Conservation (phyloP, 2,888 invertebrate species). For the Eristalis intricaria region DNA sequence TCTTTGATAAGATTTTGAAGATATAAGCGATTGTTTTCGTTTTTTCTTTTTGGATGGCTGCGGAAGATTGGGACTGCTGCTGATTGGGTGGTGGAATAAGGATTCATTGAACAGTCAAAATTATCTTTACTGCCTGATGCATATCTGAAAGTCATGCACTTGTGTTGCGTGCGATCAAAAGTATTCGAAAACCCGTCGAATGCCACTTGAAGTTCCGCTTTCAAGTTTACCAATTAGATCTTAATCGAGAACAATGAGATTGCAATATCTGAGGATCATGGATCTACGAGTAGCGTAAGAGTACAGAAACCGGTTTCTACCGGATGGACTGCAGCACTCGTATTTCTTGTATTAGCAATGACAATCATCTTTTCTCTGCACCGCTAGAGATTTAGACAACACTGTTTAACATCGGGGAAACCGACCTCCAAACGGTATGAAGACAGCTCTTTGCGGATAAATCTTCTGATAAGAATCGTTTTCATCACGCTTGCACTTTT, state of each 20-base stretch:
- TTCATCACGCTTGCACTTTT: too few relatives aligned
- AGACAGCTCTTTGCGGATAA: too few relatives aligned
- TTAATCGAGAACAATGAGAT: neutral
- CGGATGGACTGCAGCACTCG: too few relatives aligned
- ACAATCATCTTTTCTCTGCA: too few relatives aligned
- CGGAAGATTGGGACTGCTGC: neutral
- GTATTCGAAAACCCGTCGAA: neutral
- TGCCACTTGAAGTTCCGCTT: neutral
- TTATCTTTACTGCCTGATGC: neutral
- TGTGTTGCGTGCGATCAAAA: neutral
- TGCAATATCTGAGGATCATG: neutral
- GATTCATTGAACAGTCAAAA: neutral
- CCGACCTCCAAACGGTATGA: too few relatives aligned
- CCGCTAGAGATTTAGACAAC: too few relatives aligned
- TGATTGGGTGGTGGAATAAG: neutral
- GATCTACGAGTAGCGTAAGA: neutral
- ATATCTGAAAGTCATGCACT: neutral
- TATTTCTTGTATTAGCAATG: too few relatives aligned
- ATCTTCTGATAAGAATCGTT: too few relatives aligned
- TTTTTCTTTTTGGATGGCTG: neutral
- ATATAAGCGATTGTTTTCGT: neutral
- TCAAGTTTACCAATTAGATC: neutral
- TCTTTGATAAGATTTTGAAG: neutral
- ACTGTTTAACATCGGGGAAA: too few relatives aligned
- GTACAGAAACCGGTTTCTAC: too few relatives aligned